phyloP scores from a whole-genome alignment of 2,888 invertebrate genomes.

The Carabus problematicus region DNA sequence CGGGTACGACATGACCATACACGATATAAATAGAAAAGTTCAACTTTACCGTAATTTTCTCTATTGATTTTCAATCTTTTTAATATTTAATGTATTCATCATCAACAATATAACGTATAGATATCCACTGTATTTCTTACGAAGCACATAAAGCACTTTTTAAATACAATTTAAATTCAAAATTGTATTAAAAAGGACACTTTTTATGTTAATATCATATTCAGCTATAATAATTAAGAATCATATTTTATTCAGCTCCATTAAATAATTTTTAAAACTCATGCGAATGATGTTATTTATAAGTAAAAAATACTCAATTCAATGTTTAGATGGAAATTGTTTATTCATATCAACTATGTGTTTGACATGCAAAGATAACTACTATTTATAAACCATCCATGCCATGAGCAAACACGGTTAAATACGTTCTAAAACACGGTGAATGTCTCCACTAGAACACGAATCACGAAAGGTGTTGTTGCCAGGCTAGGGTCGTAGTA shows the following conservation, averaged over 20 bases:
- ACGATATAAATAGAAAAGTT: neutral
- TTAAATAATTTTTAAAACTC: too few relatives aligned
- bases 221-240: too few relatives aligned
- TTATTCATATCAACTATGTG: neutral
- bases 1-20: too few relatives aligned
- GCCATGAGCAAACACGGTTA: too few relatives aligned
- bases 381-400: neutral
- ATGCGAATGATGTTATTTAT: neutral
- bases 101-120: too few relatives aligned
- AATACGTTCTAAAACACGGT: too few relatives aligned
- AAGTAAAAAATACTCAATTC: neutral
- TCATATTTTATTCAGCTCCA: too few relatives aligned
- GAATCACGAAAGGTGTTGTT: too few relatives aligned
- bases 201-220: too few relatives aligned
- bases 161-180: neutral
- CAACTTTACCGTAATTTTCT: neutral
- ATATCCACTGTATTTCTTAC: neutral
- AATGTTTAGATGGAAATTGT: neutral
- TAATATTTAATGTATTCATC: neutral
- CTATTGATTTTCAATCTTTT: neutral
- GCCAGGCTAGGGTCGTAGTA: too few relatives aligned
- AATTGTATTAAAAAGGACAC: neutral
- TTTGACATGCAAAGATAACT: neutral
- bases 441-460: too few relatives aligned
- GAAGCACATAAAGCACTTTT: neutral